Evolutionary conservation across 2,113 vertebrate species (phyloP), one percentile per base, ranked within the genome.

Genomic region (Nibea albiflora): DNA sequence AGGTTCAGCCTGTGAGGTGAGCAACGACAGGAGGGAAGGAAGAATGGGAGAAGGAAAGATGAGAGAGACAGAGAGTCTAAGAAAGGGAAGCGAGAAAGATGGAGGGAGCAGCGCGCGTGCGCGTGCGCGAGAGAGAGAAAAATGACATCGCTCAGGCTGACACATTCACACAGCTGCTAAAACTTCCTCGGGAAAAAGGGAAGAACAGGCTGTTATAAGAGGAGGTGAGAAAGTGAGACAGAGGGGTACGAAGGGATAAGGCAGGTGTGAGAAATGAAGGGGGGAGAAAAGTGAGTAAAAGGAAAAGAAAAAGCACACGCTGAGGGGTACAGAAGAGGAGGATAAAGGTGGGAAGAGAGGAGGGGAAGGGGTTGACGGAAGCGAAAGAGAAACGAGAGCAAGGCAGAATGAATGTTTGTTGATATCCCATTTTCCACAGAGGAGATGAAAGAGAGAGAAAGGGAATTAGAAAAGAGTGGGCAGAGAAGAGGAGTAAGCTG

Each of bases 381-480:
- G 83, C 65, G 65, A 70, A 65, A 60, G 63, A 83, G 78, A 86
- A 88, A 80, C 26, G 70, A 75, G 66, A 84, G 85, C 75, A 26
- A 65, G 75, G 90, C 85, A 78, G 66, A 84, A 87, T 78, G 82
- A 90, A 88, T 80, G 88, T 85, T 80, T 91, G 92, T 90, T 87
- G 88, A 88, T 88, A 90, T 93, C 89, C 88, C 77, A 92, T 93
- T 92, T 90, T 90, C 90, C 86, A 81, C 80, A 60, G 86, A 76
- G 63, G 84, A 93, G 87, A 94, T 91, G 88, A 90, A 91, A 93
- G 88, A 82, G 85, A 84, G 79, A 89, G 81, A 88, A 73, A 79
- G 76, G 67, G 77, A 90, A 91, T 91, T 89, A 92, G 89, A 85
- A 86, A 80, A 56, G 88, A 86, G 87, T 89, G 88, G 90, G 88